phyloP scores from a whole-genome alignment of 1,140 invertebrate species.

The Bicyclus anynana region DNA sequence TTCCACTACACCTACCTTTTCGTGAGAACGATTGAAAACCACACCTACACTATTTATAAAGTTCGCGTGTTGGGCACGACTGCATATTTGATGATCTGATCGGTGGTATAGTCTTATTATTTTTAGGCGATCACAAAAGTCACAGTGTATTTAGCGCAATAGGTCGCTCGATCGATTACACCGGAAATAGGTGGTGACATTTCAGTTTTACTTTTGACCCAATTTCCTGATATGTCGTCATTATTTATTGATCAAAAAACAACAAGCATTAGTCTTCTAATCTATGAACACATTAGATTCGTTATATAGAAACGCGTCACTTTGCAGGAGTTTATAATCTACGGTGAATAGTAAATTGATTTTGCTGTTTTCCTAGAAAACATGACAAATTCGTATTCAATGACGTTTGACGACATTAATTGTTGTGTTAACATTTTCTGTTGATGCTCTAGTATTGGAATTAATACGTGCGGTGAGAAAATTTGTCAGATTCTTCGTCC shows the following conservation, averaged over 20 bases:
- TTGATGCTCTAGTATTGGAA: no score
- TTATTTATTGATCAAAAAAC: constrained; percentile 5
- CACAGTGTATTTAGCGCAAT: constrained; percentile 57
- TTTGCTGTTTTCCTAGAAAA: no score
- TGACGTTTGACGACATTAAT: no score
- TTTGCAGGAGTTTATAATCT: no score
- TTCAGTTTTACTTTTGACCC: constrained; percentile 44
- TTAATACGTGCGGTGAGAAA: no score
- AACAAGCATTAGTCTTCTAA: constrained; percentile 11
- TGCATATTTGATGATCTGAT: constrained; percentile 51
- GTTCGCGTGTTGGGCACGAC: constrained; percentile 46
- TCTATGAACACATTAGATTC: not conserved
- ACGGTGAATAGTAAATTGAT: no score
- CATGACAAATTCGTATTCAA: no score
- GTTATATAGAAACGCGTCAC: not conserved
- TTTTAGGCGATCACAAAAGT: constrained; percentile 57
- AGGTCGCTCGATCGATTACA: constrained; percentile 56
- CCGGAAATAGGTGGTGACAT: constrained; percentile 50
- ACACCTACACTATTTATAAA: not conserved
- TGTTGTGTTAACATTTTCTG: no score
- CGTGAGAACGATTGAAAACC: not conserved
- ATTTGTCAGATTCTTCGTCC: no score
- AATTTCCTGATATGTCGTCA: constrained; percentile 32
- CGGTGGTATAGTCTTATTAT: constrained; percentile 59
- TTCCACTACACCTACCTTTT: no score